These are phyloP conservation scores for Venusia cambrica DNA, from an alignment of 2,888 invertebrate genomes.

Conservation along the genomic window DNA sequence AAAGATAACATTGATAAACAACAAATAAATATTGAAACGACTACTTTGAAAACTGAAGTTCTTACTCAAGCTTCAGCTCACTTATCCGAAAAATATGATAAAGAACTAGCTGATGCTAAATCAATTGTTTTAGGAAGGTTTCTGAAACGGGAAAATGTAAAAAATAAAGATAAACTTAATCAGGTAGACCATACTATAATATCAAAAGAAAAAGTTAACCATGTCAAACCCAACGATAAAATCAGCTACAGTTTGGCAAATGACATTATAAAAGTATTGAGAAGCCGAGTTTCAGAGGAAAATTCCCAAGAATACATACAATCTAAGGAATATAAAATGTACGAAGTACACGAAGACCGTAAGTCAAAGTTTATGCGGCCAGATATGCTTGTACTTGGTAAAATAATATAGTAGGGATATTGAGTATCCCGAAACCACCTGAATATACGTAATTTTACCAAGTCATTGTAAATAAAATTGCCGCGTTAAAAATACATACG, in stretches of 20 bases:
- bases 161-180: slow-evolving; percentile 1
- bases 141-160: not conserved
- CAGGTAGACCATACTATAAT: too few species aligned
- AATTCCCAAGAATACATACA: slow-evolving; percentile 18
- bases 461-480: too few species aligned
- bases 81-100: not conserved
- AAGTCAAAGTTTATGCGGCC: too few species aligned
- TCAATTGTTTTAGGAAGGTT: not conserved
- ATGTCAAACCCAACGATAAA: slow-evolving; percentile 3
- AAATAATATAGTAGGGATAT: too few species aligned
- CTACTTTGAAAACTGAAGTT: slow-evolving; percentile 5
- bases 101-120: not conserved
- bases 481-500: too few species aligned
- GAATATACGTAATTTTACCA: too few species aligned
- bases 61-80: slow-evolving; percentile 1
- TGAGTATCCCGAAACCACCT: too few species aligned
- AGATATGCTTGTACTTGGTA: too few species aligned
- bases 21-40: slow-evolving; percentile 1
- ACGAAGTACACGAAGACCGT: slow-evolving; percentile 60
- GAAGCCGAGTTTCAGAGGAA: too few species aligned
- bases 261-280: slow-evolving; percentile 12
- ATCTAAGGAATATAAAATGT: slow-evolving; percentile 39
- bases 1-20: not conserved
- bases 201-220: not conserved
- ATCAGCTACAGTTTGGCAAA: slow-evolving; percentile 6